phyloP scores from a whole-genome alignment of 2,888 invertebrate species.

The Machimus atricapillus region DNA sequence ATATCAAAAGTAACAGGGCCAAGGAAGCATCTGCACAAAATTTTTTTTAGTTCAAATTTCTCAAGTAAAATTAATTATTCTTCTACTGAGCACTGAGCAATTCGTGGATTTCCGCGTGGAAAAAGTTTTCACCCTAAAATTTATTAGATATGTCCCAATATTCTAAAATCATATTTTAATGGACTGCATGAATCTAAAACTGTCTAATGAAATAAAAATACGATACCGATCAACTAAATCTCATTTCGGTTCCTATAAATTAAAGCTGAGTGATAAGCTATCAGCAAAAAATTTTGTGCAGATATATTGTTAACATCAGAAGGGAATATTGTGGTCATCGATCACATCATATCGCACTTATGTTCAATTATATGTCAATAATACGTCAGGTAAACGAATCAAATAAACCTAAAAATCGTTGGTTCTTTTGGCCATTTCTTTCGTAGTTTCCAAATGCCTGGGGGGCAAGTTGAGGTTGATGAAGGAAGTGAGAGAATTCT shows the following conservation, averaged over 20 bases:
- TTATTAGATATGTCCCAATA: too few species aligned
- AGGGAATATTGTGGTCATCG: slow-evolving; percentile 34
- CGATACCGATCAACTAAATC: too few species aligned
- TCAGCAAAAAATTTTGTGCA: background rate
- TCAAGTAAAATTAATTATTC: too few species aligned
- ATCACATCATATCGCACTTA: slow-evolving; percentile 42
- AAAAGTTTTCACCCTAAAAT: too few species aligned
- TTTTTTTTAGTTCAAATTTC: too few species aligned
- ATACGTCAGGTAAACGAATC: slow-evolving; percentile 42
- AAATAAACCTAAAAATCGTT: slow-evolving; percentile 17
- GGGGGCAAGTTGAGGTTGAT: slow-evolving; percentile 3
- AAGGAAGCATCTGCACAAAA: too few species aligned
- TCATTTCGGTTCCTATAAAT: background rate
- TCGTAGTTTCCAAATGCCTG: background rate
- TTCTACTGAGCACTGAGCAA: too few species aligned
- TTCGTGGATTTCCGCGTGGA: too few species aligned
- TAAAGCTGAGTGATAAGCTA: background rate
- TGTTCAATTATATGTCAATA: slow-evolving; percentile 46
- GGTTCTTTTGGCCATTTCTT: slow-evolving; percentile 4
- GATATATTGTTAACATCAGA: background rate
- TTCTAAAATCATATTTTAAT: too few species aligned
- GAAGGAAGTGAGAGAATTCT: background rate
- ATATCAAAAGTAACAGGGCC: too few species aligned
- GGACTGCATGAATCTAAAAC: too few species aligned
- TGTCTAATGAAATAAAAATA: too few species aligned